phyloP scores from a whole-genome alignment of 2,113 vertebrate species.

The Vulpes ferrilata region DNA sequence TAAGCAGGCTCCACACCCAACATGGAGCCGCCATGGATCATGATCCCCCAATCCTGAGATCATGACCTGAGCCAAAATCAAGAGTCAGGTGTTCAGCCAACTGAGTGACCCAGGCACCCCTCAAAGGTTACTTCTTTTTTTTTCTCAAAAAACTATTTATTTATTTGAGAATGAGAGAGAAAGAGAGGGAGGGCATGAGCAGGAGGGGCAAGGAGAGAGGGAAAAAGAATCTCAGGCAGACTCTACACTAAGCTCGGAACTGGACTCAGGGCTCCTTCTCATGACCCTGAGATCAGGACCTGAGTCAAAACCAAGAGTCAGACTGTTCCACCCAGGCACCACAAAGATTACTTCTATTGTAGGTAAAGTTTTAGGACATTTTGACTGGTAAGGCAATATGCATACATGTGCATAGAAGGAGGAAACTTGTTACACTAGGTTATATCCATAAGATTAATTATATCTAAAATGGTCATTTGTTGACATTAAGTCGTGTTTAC shows the following conservation, averaged over 20 bases:
- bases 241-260: neutral
- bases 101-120: neutral
- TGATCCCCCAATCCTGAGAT: neutral
- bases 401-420: neutral
- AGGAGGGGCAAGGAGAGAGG: neutral
- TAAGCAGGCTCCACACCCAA: neutral
- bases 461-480: conserved; percentile 48
- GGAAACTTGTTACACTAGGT: neutral
- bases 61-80: neutral
- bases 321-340: neutral
- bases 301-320: neutral
- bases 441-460: conserved; percentile 31
- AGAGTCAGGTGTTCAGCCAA: neutral
- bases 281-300: neutral
- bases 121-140: neutral
- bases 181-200: neutral
- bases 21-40: neutral
- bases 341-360: neutral
- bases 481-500: neutral
- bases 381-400: neutral
- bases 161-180: neutral
- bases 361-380: conserved; percentile 8
- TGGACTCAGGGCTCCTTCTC: neutral
- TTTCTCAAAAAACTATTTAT: neutral
- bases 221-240: neutral